Base-by-base conservation (phyloP, 2,888 invertebrate species). In the Teleogryllus oceanicus region DNA sequence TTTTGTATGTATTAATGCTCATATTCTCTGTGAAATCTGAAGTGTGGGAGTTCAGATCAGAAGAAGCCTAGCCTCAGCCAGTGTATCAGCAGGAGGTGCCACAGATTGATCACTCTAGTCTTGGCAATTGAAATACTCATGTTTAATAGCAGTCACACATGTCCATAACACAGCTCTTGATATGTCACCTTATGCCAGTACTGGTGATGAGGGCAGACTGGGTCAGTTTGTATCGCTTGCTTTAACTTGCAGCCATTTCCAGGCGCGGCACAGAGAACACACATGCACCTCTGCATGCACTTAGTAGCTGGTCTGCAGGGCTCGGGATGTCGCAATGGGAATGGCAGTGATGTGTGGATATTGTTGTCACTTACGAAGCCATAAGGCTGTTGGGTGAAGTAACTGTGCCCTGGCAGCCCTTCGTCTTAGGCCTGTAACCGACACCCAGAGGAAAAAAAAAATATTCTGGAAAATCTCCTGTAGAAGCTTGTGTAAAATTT, bases 171-270 rank as follows among this genome's bases (percentile, higher is more conserved):
- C 37, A 37, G 5, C 37, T 37, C 37, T 37, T 37, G 37, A 37
- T 5, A 37, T 37, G 8, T 37, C 37, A 37, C 37, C 37, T 37
- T 37, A 37, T 62, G 62, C 62, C 62, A 62, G 16, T 18, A 16
- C 13, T 11, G 4, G 62, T 62, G 62, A n/a, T 18, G 4, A 62
- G 62, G 62, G 62, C 62, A 62, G 62, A 62, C 16, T n/a, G n/a
- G 62, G 62, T 62, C 62, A 62, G 62, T 62, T 62, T n/a, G 62
- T 62, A 62, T 62, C n/a, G 62, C 62, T 62, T 62, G 62, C 62
- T 62, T 62, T 62, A 18, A 62, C 62, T 62, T 62, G n/a, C 62
- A 62, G 62, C n/a, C 62, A 62, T 62, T 62, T 62, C 62, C 62
- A 62, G 62, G 62, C 62, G 62, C 62, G 62, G 62, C 62, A 62